A percentile compares a stretch with the other conserved stretches of the same genome.
phyloP scores from a whole-genome alignment of 2,888 invertebrate species.

The Balanococcus diminutus region DNA sequence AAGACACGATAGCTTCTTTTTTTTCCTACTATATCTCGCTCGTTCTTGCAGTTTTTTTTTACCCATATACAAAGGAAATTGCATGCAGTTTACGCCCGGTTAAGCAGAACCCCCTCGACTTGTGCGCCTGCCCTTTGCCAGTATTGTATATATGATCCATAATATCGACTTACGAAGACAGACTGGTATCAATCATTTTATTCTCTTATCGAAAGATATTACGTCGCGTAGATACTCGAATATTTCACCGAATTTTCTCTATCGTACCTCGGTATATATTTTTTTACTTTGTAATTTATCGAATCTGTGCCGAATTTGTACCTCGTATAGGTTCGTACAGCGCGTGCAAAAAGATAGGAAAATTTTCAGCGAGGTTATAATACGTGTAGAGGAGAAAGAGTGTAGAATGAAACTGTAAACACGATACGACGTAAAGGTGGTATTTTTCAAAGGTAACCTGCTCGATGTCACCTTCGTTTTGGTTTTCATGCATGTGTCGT shows the following conservation, averaged over 20 bases:
- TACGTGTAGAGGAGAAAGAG: no score
- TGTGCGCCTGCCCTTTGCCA: not conserved
- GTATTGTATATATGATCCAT: not conserved
- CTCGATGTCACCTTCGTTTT: no score
- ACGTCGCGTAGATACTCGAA: not conserved
- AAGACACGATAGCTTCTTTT: constrained; percentile 25
- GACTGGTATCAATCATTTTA: constrained; percentile 28
- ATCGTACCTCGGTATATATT: no score
- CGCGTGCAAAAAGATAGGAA: no score
- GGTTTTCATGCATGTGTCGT: no score
- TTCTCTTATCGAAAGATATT: not conserved
- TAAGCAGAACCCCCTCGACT: not conserved
- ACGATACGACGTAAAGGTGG: no score
- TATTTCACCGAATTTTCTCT: no score
- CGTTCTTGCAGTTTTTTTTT: not conserved
- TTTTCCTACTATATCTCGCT: not conserved
- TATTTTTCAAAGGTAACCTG: not conserved
- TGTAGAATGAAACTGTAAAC: no score
- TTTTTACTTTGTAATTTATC: no score
- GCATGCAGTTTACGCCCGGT: not conserved
- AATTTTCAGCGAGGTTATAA: no score
- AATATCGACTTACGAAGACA: not conserved
- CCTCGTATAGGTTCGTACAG: no score
- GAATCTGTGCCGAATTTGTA: no score
- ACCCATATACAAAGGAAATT: not conserved